Conservation (phyloP, 2,113 vertebrate species). For the Shinisaurus crocodilurus region DNA sequence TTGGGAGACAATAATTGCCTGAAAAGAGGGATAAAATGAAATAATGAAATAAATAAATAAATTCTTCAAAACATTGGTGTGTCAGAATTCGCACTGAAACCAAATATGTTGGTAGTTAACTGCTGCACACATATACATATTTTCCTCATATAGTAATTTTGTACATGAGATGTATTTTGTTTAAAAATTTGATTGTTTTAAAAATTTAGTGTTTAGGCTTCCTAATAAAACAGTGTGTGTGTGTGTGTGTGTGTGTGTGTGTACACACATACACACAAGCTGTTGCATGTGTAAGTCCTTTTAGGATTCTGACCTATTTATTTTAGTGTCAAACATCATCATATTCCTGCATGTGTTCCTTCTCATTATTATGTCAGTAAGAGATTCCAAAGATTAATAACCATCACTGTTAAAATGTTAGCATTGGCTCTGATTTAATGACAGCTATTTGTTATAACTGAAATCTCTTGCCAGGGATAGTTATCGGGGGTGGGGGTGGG, state of each 20-base stretch:
- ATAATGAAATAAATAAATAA: no score
- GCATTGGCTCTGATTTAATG: neutral
- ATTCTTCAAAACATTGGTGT: neutral
- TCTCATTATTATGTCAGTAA: constrained; percentile 12
- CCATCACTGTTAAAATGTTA: constrained; percentile 7
- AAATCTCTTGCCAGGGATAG: neutral
- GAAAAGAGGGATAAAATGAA: no score
- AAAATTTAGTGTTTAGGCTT: neutral
- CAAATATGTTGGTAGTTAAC: no score
- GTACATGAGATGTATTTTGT: no score
- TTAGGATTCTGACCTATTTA: neutral
- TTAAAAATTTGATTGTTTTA: no score
- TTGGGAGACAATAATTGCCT: no score
- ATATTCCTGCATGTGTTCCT: neutral
- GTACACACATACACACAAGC: neutral
- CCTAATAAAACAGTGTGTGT: neutral
- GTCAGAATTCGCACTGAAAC: neutral
- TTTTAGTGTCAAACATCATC: neutral
- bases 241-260: no score
- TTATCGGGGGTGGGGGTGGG: neutral
- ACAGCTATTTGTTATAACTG: constrained; percentile 21
- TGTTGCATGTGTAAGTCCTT: neutral
- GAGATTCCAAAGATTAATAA: constrained; percentile 24
- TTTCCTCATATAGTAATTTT: neutral
- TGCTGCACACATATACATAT: neutral